Evolutionary conservation across 2,797 vertebrate genomes (phyloP).

Genomic region (Siniperca undulata): DNA sequence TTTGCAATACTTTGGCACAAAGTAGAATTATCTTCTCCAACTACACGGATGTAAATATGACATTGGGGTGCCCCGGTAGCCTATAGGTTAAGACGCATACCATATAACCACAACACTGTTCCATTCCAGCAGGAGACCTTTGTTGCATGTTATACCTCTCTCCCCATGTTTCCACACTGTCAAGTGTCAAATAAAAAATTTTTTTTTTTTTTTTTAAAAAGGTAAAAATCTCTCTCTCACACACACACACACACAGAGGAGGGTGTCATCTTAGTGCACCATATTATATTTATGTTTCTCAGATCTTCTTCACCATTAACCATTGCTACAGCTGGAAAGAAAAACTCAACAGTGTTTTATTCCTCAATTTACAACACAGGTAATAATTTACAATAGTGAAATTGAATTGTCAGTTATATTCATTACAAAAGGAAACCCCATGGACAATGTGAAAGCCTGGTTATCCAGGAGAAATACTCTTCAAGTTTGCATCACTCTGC

Average conservation of each 20-base stretch:
- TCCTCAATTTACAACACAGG: constrained; percentile 52
- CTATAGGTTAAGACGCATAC: not conserved
- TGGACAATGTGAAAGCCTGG: constrained; percentile 22
- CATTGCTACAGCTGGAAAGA: constrained; percentile 12
- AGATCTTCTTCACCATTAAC: not conserved
- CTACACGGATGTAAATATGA: not conserved
- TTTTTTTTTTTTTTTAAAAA: no score
- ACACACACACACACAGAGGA: no score
- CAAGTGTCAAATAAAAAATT: not conserved
- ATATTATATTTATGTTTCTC: not conserved
- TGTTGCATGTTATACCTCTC: not conserved
- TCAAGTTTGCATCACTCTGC: constrained; percentile 32
- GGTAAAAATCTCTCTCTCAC: no score
- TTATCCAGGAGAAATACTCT: constrained; percentile 21
- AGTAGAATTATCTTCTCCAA: not conserved
- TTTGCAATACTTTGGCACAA: not conserved
- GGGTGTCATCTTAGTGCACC: not conserved
- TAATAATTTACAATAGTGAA: constrained; percentile 64
- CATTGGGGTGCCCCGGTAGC: not conserved
- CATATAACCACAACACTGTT: not conserved
- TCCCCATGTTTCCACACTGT: not conserved
- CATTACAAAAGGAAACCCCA: constrained; percentile 24
- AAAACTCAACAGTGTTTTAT: constrained; percentile 64
- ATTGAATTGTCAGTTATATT: constrained; percentile 26
- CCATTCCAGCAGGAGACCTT: not conserved